These are phyloP conservation scores for Hedya salicella DNA, from an alignment of 2,888 invertebrate genomes.

Conservation along the genomic window DNA sequence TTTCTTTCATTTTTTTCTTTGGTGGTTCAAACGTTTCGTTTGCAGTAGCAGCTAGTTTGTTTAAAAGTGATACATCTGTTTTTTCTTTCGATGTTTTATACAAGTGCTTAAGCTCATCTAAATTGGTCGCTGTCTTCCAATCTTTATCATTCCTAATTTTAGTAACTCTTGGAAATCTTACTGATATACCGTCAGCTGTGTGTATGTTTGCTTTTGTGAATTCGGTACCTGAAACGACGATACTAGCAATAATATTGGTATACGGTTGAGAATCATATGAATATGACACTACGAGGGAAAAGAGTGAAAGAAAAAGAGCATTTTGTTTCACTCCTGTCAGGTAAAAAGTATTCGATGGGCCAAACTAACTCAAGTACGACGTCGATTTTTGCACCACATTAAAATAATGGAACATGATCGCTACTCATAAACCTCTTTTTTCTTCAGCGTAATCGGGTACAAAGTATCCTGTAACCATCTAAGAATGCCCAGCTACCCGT, in stretches of 20 bases:
- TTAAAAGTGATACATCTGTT: constrained; percentile 84
- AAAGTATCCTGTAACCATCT: no score
- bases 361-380: no score
- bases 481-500: no score
- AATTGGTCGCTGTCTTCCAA: constrained; percentile 92
- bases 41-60: constrained; percentile 73
- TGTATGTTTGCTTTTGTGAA: constrained; percentile 92
- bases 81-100: constrained; percentile 89
- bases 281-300: no score
- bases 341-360: no score
- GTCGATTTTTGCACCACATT: no score
- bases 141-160: constrained; percentile 93
- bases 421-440: no score
- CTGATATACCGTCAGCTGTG: constrained; percentile 97
- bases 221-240: constrained; percentile 86
- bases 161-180: constrained; percentile 96
- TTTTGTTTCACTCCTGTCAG: no score
- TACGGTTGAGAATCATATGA: neutral
- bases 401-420: no score
- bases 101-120: constrained; percentile 89
- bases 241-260: neutral
- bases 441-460: no score
- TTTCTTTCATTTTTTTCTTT: constrained; percentile 63
- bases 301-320: no score
- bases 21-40: constrained; percentile 56